Conservation (phyloP, 2,888 invertebrate species). For the Argyresthia albistria region DNA sequence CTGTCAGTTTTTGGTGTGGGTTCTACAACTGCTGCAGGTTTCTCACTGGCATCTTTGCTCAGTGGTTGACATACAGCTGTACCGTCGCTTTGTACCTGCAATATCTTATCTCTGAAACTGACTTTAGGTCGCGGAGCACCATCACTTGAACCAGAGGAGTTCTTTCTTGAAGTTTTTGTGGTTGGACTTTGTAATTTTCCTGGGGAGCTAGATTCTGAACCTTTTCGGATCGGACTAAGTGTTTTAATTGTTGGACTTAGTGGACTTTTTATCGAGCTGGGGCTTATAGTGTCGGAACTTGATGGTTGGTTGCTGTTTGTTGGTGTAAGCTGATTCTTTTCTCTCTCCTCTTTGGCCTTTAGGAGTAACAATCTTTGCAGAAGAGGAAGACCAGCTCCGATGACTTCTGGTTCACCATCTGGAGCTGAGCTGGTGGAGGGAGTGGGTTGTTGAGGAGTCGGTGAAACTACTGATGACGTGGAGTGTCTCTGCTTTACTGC, state of each 20-base stretch:
- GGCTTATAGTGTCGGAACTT: conserved; percentile 65
- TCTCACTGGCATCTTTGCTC: conserved; percentile 49
- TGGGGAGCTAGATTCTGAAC: conserved; percentile 62
- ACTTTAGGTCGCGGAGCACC: conserved; percentile 68
- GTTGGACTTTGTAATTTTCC: conserved; percentile 64
- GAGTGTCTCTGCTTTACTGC: conserved; percentile 58
- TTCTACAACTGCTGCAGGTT: conserved; percentile 56
- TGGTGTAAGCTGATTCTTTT: conserved; percentile 58
- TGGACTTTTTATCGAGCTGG: conserved; percentile 64
- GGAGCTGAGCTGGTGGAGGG: conserved; percentile 75
- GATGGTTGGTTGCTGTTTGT: conserved; percentile 59
- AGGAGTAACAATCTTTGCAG: conserved; percentile 81
- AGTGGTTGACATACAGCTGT: conserved; percentile 60
- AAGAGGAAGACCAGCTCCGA: conserved; percentile 80
- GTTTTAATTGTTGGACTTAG: conserved; percentile 64
- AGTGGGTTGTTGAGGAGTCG: conserved; percentile 67
- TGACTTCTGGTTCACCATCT: conserved; percentile 73
- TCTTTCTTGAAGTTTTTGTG: conserved; percentile 57
- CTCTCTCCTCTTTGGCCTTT: conserved; percentile 82
- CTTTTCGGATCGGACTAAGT: conserved; percentile 60
- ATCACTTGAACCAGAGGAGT: conserved; percentile 60
- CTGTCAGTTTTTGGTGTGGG: conserved; percentile 60
- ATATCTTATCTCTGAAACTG: conserved; percentile 74
- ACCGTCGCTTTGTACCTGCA: conserved; percentile 70
- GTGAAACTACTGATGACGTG: conserved; percentile 40